phyloP scores from a whole-genome alignment of 2,888 invertebrate genomes.

The Synergus japonicus region DNA sequence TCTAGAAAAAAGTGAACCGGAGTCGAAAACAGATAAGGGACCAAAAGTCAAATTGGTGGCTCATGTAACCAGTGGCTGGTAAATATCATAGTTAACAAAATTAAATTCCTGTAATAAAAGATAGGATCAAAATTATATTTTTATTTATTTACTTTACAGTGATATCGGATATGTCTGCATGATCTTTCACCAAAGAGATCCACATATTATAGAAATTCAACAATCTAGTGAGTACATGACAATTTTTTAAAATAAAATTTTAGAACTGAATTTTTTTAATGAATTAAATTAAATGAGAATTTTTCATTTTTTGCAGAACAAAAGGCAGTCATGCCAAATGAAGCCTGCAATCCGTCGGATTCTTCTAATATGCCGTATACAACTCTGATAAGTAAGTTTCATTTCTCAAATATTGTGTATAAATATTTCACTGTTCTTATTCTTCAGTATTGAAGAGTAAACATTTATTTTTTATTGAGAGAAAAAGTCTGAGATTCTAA shows the following conservation, averaged over 20 bases:
- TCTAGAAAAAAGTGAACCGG: slow-evolving; percentile 63
- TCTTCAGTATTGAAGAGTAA: background rate
- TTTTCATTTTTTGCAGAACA: slow-evolving; percentile 53
- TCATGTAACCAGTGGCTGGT: slow-evolving; percentile 89
- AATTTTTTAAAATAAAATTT: background rate
- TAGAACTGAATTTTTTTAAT: background rate
- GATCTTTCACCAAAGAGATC: slow-evolving; percentile 85
- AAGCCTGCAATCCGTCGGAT: slow-evolving; percentile 82
- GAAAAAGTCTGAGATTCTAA: no score
- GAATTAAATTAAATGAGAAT: slow-evolving; percentile 34
- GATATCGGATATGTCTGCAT: slow-evolving; percentile 90
- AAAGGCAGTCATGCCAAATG: slow-evolving; percentile 79
- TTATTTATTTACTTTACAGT: slow-evolving; percentile 78
- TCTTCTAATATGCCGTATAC: slow-evolving; percentile 79
- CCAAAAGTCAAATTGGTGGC: slow-evolving; percentile 84
- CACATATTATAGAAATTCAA: slow-evolving; percentile 86
- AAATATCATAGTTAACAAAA: slow-evolving; percentile 66
- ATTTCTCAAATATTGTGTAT: background rate
- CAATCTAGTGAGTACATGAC: slow-evolving; percentile 78
- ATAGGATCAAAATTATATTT: slow-evolving; percentile 41
- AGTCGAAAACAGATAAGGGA: slow-evolving; percentile 68
- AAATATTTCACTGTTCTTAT: background rate
- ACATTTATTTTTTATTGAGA: no score
- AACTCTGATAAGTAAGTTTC: slow-evolving; percentile 83
- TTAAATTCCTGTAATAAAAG: background rate